phyloP scores from a whole-genome alignment of 2,113 vertebrate genomes.

The Melospiza melodia region DNA sequence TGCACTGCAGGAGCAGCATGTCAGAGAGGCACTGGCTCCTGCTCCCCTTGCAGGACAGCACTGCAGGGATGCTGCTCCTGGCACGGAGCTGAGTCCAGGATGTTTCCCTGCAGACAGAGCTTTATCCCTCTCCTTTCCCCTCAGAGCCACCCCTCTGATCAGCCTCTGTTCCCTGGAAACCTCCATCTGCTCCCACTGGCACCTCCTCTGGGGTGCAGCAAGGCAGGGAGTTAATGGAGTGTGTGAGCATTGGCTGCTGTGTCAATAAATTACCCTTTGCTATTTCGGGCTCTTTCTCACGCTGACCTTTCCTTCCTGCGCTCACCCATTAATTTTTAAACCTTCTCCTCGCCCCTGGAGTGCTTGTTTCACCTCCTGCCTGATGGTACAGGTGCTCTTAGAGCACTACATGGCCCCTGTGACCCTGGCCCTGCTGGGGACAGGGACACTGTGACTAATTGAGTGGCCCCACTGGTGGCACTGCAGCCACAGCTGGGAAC shows the following conservation, averaged over 20 bases:
- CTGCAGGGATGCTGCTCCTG: neutral
- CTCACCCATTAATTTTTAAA: neutral
- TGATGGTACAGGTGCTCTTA: fast-evolving
- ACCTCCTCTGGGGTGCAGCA: neutral
- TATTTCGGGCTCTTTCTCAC: neutral
- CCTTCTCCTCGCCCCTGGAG: neutral
- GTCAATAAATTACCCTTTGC: slow-evolving; percentile 32
- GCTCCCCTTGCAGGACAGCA: neutral
- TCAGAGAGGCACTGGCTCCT: neutral
- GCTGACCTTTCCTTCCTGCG: neutral
- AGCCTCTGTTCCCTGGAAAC: neutral
- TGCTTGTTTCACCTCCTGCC: neutral
- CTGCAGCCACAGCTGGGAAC: neutral
- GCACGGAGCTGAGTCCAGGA: fast-evolving
- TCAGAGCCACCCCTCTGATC: neutral
- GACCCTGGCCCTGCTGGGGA: fast-evolving
- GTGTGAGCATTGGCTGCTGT: neutral
- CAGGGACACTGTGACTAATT: fast-evolving
- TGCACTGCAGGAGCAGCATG: neutral
- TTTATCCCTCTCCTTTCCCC: neutral
- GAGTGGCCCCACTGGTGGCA: neutral
- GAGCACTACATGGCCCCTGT: neutral
- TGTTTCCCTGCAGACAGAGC: neutral
- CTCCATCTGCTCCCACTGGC: neutral
- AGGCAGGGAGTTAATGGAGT: slow-evolving; percentile 6